Evolutionary conservation across 2,797 vertebrate species (phyloP), one percentile per base, ranked within the genome.

Genomic region (Notolepis coatsorum): DNA sequence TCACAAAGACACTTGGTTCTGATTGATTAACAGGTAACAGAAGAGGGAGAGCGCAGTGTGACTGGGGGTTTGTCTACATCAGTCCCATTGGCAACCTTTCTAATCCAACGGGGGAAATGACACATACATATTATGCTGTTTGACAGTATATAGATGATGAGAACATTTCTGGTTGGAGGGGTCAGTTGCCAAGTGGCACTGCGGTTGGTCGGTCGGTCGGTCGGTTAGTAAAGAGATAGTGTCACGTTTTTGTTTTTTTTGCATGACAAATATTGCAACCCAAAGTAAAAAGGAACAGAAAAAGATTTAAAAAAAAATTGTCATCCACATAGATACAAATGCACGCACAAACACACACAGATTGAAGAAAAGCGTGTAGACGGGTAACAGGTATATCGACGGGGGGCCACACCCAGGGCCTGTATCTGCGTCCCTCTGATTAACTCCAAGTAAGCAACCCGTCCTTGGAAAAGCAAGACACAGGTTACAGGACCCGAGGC

Each of bases 1-100:
- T 93, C 92, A 92, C 92, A 94, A 94, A 94, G 93, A 93, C 93
- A 93, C 91, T 93, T 93, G 88, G 90, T 92, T 93, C 91, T 92
- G 91, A 93, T 92, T 93, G 92, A 92, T 91, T 92, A 89, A 92
- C 92, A 91, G 90, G 92, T 91, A 91, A 91, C 87, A 91, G 90
- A 92, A 90, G 89, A 91, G 91, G 90, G 91, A 92, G 92, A 92
- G 89, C 90, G 92, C 92, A 93, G 92, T 92, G 92, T 86, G 91
- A 92, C 87, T 92, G 89, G 90, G 89, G 88, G 88, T 84, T 12
- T 43, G 84, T 88, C 86, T 78, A 85, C 77, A 72, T 67, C 86
- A 85, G 86, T 73, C 81, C 85, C 80, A 67, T 67, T 38, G 74
- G 72, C 81, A 84, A 78, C 81, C 65, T 72, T n/a, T 61, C 24